Evolutionary conservation across 1,140 invertebrate genomes (phyloP), one percentile per base, ranked within the genome.

Genomic region (Lasioglossum baleicum): DNA sequence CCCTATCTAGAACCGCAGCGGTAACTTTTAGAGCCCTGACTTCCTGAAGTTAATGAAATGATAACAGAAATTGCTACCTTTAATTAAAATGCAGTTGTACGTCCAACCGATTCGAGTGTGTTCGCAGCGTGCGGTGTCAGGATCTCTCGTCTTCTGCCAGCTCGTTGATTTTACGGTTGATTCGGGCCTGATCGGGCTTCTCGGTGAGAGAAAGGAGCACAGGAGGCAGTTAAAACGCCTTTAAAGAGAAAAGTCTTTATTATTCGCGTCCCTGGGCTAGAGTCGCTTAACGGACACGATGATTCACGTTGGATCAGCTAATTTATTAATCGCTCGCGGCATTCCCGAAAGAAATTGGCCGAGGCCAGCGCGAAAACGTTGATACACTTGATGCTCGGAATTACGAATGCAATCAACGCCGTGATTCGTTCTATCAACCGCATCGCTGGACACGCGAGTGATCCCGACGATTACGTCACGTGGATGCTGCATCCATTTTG

Each of bases 281-380:
- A 63, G 44, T 11, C 65, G 67, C 58, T 48, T 51, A 48, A 65
- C 76, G 68, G 48, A 73, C 70, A 72, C 76, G 78, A 51, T 74
- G 83, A 74, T 81, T 74, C 60, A 44, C 61, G 48, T 13, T 31
- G 17, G 63, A 69, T 78, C 48, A 69, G 35, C n/a, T 75, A 72
- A 77, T 85, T 84, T 85, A 85, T 85, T 81, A 84, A 85, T 81
- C 74, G 78, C 72, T 51, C 42, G 78, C 44, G 53, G 78, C 22
- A 51, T 66, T 73, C 60, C 76, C 44, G 48, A 35, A 56, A 48
- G 56, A 58, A 20, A 72, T 83, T n/a, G 22, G 48, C 51, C 20
- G 56, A 40, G 44, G n/a, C 6, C 7, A 13, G 61, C 40, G 40
- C 10, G 40, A 71, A 77, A 77, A n/a, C 5, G 64, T 58, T 71